Evolutionary conservation across 2,888 invertebrate species (phyloP).

Genomic region (Leptinotarsa tumamoca): DNA sequence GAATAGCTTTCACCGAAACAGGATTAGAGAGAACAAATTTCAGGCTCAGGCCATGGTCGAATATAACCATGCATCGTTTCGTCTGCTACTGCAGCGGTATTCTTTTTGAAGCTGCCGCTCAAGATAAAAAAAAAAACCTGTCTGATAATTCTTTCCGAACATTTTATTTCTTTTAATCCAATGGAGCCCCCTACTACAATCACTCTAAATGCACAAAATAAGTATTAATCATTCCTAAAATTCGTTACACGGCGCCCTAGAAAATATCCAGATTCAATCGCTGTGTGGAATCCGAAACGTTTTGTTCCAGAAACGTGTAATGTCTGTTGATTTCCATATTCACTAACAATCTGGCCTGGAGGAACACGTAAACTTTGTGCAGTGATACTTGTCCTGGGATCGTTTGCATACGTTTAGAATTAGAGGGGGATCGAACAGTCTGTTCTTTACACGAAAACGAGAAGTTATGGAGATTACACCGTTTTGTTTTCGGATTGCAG

Average conservation of each 20-base stretch:
- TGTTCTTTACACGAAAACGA: constrained; percentile 24
- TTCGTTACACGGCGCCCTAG: not conserved
- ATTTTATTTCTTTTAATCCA: no score
- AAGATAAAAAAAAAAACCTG: no score
- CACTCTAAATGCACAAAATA: not conserved
- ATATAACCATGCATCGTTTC: no score
- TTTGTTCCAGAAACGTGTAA: constrained; percentile 35
- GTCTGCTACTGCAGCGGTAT: no score
- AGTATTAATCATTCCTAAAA: not conserved
- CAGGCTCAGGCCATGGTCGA: no score
- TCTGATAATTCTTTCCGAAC: no score
- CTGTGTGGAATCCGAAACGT: constrained; percentile 26
- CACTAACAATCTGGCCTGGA: constrained; percentile 33
- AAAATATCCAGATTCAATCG: constrained; percentile 37
- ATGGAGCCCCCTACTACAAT: not conserved
- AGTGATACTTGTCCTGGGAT: constrained; percentile 24
- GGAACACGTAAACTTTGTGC: constrained; percentile 33
- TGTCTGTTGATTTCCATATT: constrained; percentile 40
- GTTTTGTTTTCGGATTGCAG: constrained; percentile 14
- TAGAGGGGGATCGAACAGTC: constrained; percentile 35
- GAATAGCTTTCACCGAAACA: no score
- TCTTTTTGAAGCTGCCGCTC: no score
- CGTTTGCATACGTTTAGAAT: constrained; percentile 38
- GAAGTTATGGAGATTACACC: constrained; percentile 24
- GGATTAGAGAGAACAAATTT: no score